Evolutionary conservation across 2,888 invertebrate species (phyloP), one percentile per base, ranked within the genome.

Genomic region (Ichneumoninae sp.): DNA sequence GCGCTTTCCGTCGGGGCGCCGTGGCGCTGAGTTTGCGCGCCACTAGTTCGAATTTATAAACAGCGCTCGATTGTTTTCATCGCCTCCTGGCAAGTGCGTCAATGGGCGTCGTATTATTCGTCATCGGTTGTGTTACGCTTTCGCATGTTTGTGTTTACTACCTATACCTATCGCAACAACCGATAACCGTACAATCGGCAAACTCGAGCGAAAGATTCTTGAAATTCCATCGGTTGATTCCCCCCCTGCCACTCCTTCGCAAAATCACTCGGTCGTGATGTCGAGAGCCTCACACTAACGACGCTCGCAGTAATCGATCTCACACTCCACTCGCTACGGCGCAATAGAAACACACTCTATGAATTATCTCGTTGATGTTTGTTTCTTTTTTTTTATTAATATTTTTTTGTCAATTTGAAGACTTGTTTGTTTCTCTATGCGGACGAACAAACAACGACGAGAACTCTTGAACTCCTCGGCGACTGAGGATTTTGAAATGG

Each of bases 91-190:
- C 50, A 71, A 47, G 60, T 80, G 71, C 54, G 60, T 54, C 62
- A 62, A 80, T 52, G 62, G 52, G 57, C 60, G 50, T 22, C 30
- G 26, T 47, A 57, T 47, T 19, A 57, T 13, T 57, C 57, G 57
- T 50, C 65, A 72, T 65, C 65, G 30, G 52, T 50, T 79, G 22
- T 5, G 19, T 66, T 50, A 66, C 26, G 54, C 30, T 44, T 74
- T 40, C 40, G 30, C 16, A 74, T 54, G 57, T 44, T 74, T 60
- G 62, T 50, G 36, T 57, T 57, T 26, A 57, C 57, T 13, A 3
- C 10, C 26, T 22, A 22, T 57, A 47, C 44, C 4, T 57, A 26
- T 26, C 57, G 57, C 26, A 26, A 26, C 57, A 57, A 26, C 0
- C 57, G 57, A 26, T 57, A 57, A 57, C 22, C 10, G 26, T 3